Conservation (phyloP, 2,113 vertebrate species). For the Cinclus cinclus region DNA sequence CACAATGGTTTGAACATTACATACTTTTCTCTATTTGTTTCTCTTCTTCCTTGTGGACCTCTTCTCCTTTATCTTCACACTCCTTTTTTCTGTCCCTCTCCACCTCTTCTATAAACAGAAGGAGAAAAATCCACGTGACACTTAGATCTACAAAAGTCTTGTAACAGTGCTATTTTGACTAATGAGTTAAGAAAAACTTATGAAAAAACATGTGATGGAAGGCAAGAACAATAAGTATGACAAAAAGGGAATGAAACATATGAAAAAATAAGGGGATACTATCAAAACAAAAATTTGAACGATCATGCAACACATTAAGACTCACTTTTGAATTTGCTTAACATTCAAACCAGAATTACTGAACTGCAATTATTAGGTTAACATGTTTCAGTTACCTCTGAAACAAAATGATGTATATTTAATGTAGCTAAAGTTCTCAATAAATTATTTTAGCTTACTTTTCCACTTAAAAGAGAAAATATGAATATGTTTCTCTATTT, state of each 20-base stretch:
- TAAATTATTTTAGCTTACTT: neutral
- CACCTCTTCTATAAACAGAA: constrained; percentile 48
- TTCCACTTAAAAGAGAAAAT: neutral
- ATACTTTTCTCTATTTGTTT: constrained; percentile 71
- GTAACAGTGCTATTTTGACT: neutral
- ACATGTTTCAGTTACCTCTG: neutral
- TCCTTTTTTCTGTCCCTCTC: constrained; percentile 27
- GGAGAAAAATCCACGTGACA: neutral
- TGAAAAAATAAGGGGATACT: neutral
- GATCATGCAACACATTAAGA: neutral
- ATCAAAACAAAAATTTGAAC: neutral
- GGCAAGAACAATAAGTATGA: neutral
- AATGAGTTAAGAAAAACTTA: neutral
- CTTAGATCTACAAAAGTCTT: neutral
- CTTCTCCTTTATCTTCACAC: constrained; percentile 43
- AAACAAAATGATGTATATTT: neutral
- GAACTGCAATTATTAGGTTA: neutral
- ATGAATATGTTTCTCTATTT: neutral
- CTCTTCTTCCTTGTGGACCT: constrained; percentile 58
- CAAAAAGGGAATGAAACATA: neutral
- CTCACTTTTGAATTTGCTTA: neutral
- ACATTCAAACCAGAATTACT: neutral
- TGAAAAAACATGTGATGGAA: neutral
- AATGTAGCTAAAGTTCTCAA: neutral
- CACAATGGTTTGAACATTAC: neutral